These are phyloP conservation scores for Laupala kohalensis DNA, from an alignment of 1,140 invertebrate genomes.

Conservation along the genomic window DNA sequence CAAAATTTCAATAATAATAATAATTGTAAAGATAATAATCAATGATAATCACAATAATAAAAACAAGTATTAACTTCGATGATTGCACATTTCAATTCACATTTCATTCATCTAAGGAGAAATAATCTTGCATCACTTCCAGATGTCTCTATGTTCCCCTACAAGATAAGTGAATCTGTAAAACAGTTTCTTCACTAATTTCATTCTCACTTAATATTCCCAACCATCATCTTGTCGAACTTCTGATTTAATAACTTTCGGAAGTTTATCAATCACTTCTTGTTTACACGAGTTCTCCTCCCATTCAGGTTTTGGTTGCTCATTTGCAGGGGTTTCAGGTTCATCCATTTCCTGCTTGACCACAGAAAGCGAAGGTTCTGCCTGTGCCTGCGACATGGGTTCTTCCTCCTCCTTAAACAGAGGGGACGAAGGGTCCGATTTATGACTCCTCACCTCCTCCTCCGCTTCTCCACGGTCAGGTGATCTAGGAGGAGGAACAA, in stretches of 20 bases:
- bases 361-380: background rate
- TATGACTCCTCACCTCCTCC: constrained; percentile 4
- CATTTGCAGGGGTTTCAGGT: constrained; percentile 1
- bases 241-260: constrained; percentile 18
- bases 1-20: background rate
- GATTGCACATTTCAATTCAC: constrained; percentile 13
- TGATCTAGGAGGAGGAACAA: background rate
- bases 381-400: background rate
- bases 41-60: constrained; percentile 8
- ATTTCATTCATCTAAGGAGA: background rate
- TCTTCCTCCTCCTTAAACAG: background rate
- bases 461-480: background rate
- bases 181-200: background rate
- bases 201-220: constrained; percentile 15
- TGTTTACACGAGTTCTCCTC: constrained; percentile 10
- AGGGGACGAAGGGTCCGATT: constrained; percentile 9
- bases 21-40: constrained; percentile 10
- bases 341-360: constrained; percentile 7
- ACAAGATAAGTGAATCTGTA: background rate
- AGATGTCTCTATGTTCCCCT: background rate
- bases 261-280: constrained; percentile 6
- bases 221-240: constrained; percentile 25
- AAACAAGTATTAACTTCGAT: constrained; percentile 16
- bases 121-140: background rate
- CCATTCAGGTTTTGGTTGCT: constrained; percentile 16